Conservation (phyloP, 2,797 vertebrate species). For the Coranthus polyacanthus region DNA sequence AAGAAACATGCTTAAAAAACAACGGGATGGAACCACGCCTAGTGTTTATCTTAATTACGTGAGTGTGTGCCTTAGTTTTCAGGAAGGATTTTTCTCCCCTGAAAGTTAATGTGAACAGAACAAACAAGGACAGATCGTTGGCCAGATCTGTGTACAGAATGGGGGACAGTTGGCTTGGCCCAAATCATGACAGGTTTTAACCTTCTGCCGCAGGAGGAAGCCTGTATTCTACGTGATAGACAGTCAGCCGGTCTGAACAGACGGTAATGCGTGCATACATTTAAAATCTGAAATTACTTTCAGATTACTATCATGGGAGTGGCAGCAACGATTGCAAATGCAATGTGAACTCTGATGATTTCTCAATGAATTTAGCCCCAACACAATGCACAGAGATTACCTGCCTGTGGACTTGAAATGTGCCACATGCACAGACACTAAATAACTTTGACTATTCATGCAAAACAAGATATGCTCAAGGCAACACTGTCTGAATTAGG, state of each 20-base stretch:
- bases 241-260: constrained; percentile 62
- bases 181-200: constrained; percentile 68
- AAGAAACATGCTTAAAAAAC: too few relatives aligned
- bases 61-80: background rate
- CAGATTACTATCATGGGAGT: constrained; percentile 61
- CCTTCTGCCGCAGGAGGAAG: constrained; percentile 66
- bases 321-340: constrained; percentile 47
- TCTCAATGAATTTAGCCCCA: constrained; percentile 49
- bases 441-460: constrained; percentile 70
- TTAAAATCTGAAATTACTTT: constrained; percentile 73
- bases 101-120: constrained; percentile 32
- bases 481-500: constrained; percentile 56
- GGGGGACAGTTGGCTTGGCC: constrained; percentile 67
- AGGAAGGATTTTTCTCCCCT: constrained; percentile 1
- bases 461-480: constrained; percentile 65
- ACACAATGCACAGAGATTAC: constrained; percentile 53
- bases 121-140: constrained; percentile 49
- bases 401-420: constrained; percentile 58
- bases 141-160: constrained; percentile 49
- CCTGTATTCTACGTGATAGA: constrained; percentile 60
- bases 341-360: constrained; percentile 55
- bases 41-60: too few relatives aligned
- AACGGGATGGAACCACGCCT: too few relatives aligned
- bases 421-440: constrained; percentile 57
- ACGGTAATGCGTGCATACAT: constrained; percentile 58